Conservation (phyloP, 1,140 invertebrate genomes). For the Elysia chlorotica region DNA sequence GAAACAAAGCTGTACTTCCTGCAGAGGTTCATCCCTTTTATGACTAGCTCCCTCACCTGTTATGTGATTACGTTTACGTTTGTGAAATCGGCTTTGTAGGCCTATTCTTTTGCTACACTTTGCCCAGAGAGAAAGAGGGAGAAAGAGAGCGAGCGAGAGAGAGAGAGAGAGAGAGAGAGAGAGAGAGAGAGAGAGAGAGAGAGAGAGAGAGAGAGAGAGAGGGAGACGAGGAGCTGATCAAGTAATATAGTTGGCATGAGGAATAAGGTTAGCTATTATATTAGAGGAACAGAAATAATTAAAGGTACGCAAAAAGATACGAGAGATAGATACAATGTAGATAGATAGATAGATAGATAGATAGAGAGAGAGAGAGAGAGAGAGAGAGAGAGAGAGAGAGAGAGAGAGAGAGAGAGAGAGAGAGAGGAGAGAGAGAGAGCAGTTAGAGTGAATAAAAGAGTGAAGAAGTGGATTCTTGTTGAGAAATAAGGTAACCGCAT, state of each 20-base stretch:
- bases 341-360: not conserved
- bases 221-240: not conserved
- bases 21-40: no score
- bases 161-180: not conserved
- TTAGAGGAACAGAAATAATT: not conserved
- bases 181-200: not conserved
- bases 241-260: slow-evolving; percentile 3
- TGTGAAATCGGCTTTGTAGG: no score
- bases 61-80: no score
- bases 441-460: not conserved
- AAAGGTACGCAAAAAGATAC: slow-evolving; percentile 2
- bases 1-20: not conserved
- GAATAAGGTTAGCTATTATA: not conserved
- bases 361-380: not conserved
- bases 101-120: not conserved
- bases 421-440: slow-evolving; percentile 1
- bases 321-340: not conserved
- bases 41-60: no score
- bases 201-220: not conserved
- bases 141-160: not conserved
- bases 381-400: slow-evolving; percentile 16
- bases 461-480: no score
- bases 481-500: no score
- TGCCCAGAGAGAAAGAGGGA: not conserved
- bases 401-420: slow-evolving; percentile 22